Conservation (phyloP, 2,797 vertebrate species). For the Tympanoctomys barrerae region DNA sequence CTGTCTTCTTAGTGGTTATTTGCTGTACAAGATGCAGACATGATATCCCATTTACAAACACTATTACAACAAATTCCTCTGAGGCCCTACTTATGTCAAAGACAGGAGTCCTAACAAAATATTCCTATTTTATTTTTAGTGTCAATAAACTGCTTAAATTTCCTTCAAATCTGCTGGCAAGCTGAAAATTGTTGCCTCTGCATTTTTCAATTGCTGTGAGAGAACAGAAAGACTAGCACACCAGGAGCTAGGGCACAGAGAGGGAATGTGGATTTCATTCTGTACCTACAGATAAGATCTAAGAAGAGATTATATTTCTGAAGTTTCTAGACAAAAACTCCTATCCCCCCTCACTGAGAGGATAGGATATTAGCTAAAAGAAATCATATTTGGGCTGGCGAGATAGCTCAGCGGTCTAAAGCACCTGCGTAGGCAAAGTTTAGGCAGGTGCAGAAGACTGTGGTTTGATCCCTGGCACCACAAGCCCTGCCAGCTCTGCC, state of each 20-base stretch:
- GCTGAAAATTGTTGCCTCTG: neutral
- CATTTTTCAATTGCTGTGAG: conserved; percentile 13
- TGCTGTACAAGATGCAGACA: too few relatives aligned
- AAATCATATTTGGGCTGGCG: neutral
- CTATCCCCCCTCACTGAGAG: neutral
- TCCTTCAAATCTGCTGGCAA: neutral
- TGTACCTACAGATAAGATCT: neutral
- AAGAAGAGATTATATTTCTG: conserved; percentile 33
- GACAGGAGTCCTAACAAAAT: neutral
- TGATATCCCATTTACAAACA: too few relatives aligned
- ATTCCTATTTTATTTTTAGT: conserved; percentile 43
- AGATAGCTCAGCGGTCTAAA: too few relatives aligned
- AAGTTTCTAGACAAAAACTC: conserved; percentile 39
- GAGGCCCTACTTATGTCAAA: neutral
- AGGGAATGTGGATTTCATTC: neutral
- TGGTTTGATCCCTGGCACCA: too few relatives aligned
- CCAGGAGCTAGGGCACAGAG: neutral
- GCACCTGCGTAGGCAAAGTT: too few relatives aligned
- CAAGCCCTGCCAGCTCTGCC: too few relatives aligned
- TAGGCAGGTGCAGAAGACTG: too few relatives aligned
- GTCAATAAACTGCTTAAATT: conserved; percentile 22
- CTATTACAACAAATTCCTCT: too few relatives aligned
- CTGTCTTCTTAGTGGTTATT: too few relatives aligned
- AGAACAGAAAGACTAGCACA: neutral
- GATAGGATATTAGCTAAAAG: conserved; percentile 33